Evolutionary conservation across 2,888 invertebrate genomes (phyloP).

Genomic region (Eurytoma californica): DNA sequence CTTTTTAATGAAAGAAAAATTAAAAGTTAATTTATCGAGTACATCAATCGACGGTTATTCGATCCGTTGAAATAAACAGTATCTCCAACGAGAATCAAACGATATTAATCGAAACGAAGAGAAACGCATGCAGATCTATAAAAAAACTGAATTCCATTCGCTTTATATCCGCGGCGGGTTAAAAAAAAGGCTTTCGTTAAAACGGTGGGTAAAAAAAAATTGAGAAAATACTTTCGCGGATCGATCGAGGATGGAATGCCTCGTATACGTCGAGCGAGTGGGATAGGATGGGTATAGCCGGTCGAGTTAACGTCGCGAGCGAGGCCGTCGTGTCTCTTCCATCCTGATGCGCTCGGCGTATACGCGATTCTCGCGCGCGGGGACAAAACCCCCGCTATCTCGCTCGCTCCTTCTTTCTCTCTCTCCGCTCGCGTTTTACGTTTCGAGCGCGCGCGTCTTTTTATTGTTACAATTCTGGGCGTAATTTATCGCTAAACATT

Average conservation of each 20-base stretch:
- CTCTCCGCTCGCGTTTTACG: constrained; percentile 20
- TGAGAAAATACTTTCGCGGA: background rate
- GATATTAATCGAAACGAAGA: too few species aligned
- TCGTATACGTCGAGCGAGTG: background rate
- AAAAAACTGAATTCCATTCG: too few species aligned
- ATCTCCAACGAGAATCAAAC: too few species aligned
- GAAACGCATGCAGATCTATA: too few species aligned
- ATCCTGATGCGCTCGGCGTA: background rate
- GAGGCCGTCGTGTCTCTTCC: background rate
- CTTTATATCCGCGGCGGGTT: too few species aligned
- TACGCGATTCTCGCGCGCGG: background rate
- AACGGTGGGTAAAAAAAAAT: too few species aligned
- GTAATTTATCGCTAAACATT: constrained; percentile 55
- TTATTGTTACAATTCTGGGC: constrained; percentile 47
- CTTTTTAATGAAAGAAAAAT: too few species aligned
- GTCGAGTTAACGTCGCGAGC: background rate
- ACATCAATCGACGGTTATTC: too few species aligned
- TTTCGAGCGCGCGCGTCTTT: constrained; percentile 18
- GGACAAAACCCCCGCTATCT: background rate
- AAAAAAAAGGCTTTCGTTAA: too few species aligned
- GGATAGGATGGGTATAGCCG: background rate
- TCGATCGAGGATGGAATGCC: background rate
- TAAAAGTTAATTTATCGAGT: too few species aligned
- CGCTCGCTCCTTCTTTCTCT: background rate
- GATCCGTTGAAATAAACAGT: too few species aligned